Conservation (phyloP, 2,888 invertebrate species). For the Pristionchus exspectatus region DNA sequence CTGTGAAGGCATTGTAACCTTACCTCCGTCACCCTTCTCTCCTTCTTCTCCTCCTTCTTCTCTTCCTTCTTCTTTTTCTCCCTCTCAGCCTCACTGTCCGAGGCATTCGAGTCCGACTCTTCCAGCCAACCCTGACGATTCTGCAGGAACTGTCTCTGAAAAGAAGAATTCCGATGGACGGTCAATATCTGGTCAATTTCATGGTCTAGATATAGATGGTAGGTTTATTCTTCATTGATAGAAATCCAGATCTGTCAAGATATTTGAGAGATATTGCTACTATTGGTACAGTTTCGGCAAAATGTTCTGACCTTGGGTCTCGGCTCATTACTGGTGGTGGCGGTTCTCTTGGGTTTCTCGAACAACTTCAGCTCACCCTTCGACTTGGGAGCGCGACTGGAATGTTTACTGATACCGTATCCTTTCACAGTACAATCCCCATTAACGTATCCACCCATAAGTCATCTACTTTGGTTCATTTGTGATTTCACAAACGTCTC, state of each 20-base stretch:
- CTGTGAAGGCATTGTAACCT: too few relatives aligned
- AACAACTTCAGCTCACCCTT: conserved; percentile 28
- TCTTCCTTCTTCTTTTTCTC: conserved; percentile 27
- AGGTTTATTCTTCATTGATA: too few relatives aligned
- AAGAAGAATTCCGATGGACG: neutral
- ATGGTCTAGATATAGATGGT: too few relatives aligned
- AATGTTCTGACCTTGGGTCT: neutral
- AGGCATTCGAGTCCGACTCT: neutral
- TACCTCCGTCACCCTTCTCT: neutral
- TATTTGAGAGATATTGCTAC: too few relatives aligned
- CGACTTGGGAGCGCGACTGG: neutral
- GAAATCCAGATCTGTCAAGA: too few relatives aligned
- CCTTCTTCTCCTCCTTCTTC: neutral
- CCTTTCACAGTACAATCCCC: neutral
- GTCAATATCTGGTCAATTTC: too few relatives aligned
- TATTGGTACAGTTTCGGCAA: neutral
- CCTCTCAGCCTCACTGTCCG: neutral
- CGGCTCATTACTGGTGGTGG: neutral
- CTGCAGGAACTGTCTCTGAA: conserved; percentile 48
- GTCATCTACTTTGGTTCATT: neutral
- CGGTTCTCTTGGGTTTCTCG: neutral
- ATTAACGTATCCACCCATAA: neutral
- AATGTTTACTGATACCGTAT: neutral
- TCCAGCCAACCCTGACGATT: conserved; percentile 44
- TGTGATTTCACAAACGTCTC: neutral